Evolutionary conservation across 2,113 vertebrate genomes (phyloP), one percentile per base, ranked within the genome.

Genomic region (Erinaceus europaeus): DNA sequence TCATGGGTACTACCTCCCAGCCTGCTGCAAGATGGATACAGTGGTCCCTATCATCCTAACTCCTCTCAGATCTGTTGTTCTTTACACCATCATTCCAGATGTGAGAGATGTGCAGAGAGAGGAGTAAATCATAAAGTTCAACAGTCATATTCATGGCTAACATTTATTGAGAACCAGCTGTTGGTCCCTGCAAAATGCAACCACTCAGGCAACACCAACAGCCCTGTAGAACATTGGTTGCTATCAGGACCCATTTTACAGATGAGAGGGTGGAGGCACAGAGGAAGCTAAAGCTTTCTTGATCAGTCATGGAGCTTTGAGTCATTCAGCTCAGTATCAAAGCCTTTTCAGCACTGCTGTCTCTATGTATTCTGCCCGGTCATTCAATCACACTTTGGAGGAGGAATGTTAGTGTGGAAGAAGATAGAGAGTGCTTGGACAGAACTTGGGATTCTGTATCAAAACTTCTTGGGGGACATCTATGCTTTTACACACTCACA

Each of bases 41-140:
- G 1, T 57, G 48, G 57, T 12, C 76, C 14, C 57, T 23, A 23
- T 44, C 15, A 6, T 69, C 46, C 40, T 13, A 40, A 38, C 76
- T 68, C 29, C 40, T 29, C 10, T 48, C 1, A 13, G 71, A 91
- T 94, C 85, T 85, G 65, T 61, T 73, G 64, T 46, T 89, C 59
- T 61, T 71, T 73, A 59, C 50, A 10, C 53, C 34, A 12, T 64
- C 52, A 15, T 53, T 88, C 80, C 87, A 84, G 76, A 59, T 80
- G 46, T 23, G 68, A 68, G 68, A 94, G 77, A 50, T 53, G 2
- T 50, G 48, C 12, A n/a, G 57, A 82, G 89, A 91, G 59, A 9
- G 42, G 71, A 91, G 73, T 34, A 29, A 75, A 75, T 86, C 84
- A 14, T 88, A 53, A 86, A 86, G 81, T 65, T 73, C 68, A 61